Evolutionary conservation across 2,113 vertebrate species (phyloP), one percentile per base, ranked within the genome.

Genomic region (Larimichthys crocea): DNA sequence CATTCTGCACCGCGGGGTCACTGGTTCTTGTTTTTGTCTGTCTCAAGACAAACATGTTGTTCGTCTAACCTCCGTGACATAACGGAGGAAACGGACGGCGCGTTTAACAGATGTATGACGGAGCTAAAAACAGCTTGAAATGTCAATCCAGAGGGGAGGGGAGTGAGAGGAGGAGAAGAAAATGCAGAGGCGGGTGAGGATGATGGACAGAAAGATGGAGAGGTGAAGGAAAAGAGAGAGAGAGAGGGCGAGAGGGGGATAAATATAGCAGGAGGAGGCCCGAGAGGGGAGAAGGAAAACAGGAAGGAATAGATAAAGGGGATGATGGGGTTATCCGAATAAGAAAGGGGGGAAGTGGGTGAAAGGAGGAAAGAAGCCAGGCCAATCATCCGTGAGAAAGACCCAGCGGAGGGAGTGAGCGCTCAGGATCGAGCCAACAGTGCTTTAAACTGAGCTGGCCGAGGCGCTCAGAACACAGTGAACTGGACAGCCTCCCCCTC

Each of bases 401-500:
- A 53, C 48, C 53, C 12, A 0, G 6, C 5, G 55, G 57, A 81
- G 66, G 26, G 56, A 75, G 40, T 19, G 17, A 72, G 68, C 56
- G 57, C 60, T 75, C 63, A 57, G 53, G 48, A 71, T 20, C 2
- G 46, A 83, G 62, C 60, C 52, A 42, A 65, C 67, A 11, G 53
- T 62, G 77, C 74, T 76, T 79, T 70, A 86, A 65, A 84, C 56
- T 0, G 42, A 73, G 69, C 17, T 83, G 80, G 85, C 80, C 31
- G 65, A 56, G 55, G 53, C 1, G 56, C 66, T 79, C 31, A 70
- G 74, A 74, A 86, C 76, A 86, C 71, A 14, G 67, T 4, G 86
- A 88, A 78, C 89, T 80, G 82, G 81, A 85, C 81, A 8, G 67
- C 71, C 42, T 82, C 76, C 62, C 65, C 56, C 22, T 5, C 35